Evolutionary conservation across 2,113 vertebrate species (phyloP), one percentile per base, ranked within the genome.

Genomic region (Antigone vipio): DNA sequence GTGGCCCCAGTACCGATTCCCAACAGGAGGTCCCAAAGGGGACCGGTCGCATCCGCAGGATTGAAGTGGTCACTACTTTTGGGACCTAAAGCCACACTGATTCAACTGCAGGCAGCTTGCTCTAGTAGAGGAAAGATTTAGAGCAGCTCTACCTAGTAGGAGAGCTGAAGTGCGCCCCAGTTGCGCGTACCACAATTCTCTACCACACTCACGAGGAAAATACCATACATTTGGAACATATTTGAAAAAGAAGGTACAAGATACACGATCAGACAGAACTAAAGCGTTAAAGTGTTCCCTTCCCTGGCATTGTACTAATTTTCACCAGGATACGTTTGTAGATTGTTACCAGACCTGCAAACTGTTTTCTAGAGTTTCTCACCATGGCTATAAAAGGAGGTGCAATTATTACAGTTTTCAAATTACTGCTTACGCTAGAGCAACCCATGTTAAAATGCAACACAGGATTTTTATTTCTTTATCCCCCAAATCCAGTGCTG

Each of bases 311-410:
- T 30, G 55, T 19, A 69, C 50, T 74, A 24, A 77, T 95, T 94
- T 93, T 64, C 74, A 91, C 58, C 60, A 75, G 66, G 84, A 53
- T 71, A 89, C 8, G 59, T 88, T 38, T 66, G 89, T 49, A 78
- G 69, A 91, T 88, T 89, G 45, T 85, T 88, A 91, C 89, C 91
- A 97, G 89, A 95, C 63, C 52, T 66, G n/a, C 69, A 93, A 87
- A 91, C 60, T 85, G 62, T 78, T 81, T 92, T 87, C 77, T 82
- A 89, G 45, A 72, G 15, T 88, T 92, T 93, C 81, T 83, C 71
- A 44, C 71, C 66, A 22, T 11, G 44, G 38, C 63, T 89, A 53
- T 47, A 67, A 89, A 89, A 96, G 38, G 53, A 92, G 69, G 32
- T 67, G 42, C 67, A 97, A 91, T 93, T 94, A 89, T 52, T 95